Evolutionary conservation across 2,797 vertebrate genomes (phyloP).

Genomic region (Liasis olivaceus): DNA sequence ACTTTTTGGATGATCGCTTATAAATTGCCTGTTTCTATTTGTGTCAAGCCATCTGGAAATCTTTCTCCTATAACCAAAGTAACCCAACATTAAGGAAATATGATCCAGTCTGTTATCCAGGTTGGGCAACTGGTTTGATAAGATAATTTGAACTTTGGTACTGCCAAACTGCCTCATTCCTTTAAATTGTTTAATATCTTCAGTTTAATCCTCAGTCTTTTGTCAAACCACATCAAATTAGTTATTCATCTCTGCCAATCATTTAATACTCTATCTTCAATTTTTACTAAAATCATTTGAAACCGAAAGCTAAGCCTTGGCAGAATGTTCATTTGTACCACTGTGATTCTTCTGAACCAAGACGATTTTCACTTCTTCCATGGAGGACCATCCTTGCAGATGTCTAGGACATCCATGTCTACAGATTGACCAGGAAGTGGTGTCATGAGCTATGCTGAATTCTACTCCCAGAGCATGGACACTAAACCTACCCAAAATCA

Average conservation of each 20-base stretch:
- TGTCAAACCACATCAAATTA: background rate
- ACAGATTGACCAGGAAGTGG: too few species aligned
- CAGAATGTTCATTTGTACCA: too few species aligned
- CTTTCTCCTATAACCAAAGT: background rate
- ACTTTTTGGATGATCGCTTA: background rate
- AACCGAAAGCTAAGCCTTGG: background rate
- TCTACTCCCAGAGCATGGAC: too few species aligned
- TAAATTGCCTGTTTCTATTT: background rate
- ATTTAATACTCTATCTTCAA: background rate
- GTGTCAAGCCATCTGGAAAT: background rate
- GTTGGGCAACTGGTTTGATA: background rate
- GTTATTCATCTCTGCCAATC: background rate
- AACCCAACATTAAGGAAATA: background rate
- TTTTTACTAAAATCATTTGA: background rate
- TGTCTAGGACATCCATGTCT: too few species aligned
- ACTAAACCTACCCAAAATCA: too few species aligned
- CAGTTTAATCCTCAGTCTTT: background rate
- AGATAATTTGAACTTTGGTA: background rate
- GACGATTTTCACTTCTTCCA: too few species aligned
- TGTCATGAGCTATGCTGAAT: too few species aligned
- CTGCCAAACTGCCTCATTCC: background rate
- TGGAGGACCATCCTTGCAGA: too few species aligned
- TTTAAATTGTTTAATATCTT: background rate
- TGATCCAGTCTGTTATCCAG: background rate
- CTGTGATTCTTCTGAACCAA: too few species aligned